phyloP scores from a whole-genome alignment of 2,113 vertebrate species.

The Prunella fulvescens region DNA sequence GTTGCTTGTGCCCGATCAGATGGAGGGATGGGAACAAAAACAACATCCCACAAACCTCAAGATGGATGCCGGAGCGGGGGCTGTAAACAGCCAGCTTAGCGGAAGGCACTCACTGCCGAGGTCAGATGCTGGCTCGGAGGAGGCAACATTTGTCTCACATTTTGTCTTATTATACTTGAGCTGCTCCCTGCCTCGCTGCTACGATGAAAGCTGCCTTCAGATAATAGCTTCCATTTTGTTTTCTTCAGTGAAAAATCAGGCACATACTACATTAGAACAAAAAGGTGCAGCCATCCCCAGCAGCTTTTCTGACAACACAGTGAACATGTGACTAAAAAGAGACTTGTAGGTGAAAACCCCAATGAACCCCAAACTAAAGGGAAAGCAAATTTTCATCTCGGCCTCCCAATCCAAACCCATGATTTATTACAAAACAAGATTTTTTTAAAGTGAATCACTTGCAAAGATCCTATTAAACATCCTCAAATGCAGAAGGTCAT shows the following conservation, averaged over 20 bases:
- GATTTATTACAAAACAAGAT: background rate
- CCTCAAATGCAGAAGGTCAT: background rate
- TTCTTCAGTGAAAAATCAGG: background rate
- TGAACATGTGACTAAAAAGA: background rate
- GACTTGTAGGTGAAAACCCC: background rate
- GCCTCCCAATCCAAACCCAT: background rate
- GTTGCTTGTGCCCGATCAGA: background rate
- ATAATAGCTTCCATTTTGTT: background rate
- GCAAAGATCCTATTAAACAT: background rate
- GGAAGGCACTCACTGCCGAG: background rate
- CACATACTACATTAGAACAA: background rate
- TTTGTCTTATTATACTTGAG: background rate
- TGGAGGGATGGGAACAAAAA: background rate
- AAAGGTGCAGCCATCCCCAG: background rate
- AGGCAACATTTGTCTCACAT: constrained; percentile 1
- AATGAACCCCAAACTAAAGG: background rate
- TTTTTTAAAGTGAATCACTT: background rate
- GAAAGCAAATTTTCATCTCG: background rate
- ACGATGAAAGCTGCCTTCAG: background rate
- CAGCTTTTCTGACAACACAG: background rate
- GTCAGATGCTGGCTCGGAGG: background rate
- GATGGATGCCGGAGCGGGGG: background rate
- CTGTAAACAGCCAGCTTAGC: background rate
- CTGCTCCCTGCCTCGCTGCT: background rate
- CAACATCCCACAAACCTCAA: background rate